Evolutionary conservation across 2,113 vertebrate species (phyloP).

Genomic region (Stigmatopora nigra): DNA sequence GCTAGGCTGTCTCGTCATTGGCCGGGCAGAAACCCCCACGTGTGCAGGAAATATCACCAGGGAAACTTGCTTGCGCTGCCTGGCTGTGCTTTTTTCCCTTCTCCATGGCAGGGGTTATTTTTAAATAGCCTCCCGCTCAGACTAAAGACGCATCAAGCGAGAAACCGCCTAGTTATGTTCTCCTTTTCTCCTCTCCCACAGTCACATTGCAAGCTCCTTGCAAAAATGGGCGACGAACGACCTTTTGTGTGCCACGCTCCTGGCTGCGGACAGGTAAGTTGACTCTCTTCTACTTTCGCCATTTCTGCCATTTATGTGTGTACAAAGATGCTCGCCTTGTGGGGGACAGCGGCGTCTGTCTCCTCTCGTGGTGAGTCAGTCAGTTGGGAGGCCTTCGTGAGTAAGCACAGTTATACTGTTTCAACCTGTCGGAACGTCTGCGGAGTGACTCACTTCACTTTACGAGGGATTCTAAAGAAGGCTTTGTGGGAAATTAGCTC

Average conservation of each 20-base stretch:
- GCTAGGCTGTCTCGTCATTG: slow-evolving; percentile 59
- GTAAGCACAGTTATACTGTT: slow-evolving; percentile 60
- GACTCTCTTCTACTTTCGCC: slow-evolving; percentile 4
- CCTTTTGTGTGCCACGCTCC: slow-evolving; percentile 94
- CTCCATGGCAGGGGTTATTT: slow-evolving; percentile 69
- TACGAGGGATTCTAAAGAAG: slow-evolving; percentile 25
- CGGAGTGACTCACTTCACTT: slow-evolving; percentile 52
- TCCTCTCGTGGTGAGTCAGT: slow-evolving; percentile 64
- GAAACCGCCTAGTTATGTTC: slow-evolving; percentile 56
- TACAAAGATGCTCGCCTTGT: slow-evolving; percentile 13
- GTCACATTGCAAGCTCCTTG: slow-evolving; percentile 74
- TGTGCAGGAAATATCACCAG: slow-evolving; percentile 72
- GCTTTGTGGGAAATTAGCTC: slow-evolving; percentile 8
- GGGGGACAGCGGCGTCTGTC: slow-evolving; percentile 53
- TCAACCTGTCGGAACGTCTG: slow-evolving; percentile 57
- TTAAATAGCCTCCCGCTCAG: slow-evolving; percentile 70
- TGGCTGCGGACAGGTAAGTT: slow-evolving; percentile 95
- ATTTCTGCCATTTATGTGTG: neutral
- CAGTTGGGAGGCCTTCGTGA: slow-evolving; percentile 59
- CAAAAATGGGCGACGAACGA: slow-evolving; percentile 94
- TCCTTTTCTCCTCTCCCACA: slow-evolving; percentile 68
- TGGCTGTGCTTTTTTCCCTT: slow-evolving; percentile 65
- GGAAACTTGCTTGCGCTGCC: slow-evolving; percentile 68
- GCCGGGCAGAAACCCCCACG: slow-evolving; percentile 52
- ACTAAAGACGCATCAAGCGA: slow-evolving; percentile 49